Base-by-base conservation (phyloP, 64 coral and sea anemone species). In the Trachythela sp. region DNA sequence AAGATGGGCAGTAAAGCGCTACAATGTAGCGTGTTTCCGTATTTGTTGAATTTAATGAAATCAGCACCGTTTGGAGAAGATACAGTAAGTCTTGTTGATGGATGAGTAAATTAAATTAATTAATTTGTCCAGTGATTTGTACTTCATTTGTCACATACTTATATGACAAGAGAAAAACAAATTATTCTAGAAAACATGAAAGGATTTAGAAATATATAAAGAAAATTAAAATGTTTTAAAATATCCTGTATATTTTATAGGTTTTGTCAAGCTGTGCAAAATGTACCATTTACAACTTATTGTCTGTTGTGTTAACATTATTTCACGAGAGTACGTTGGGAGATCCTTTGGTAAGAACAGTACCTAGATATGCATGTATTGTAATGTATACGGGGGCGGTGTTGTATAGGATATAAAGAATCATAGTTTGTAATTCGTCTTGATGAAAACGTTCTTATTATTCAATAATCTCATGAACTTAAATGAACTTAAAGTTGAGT, bases 241-340 rank as follows among this genome's bases (percentile, higher is more conserved):
- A n/a, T n/a, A n/a, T n/a, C n/a, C 32, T 68, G 11, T 36, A 54
- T 30, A 30, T 70, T 89, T 83, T 93, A 31, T 37, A 95, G 93
- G 85, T 89, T 8, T 86, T 99, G 75, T 89, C 89, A 27, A 94
- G 54, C 60, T 93, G 84, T 13, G 87, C 88, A 59, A 99, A 90
- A 58, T 95, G 92, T 84, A 70, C 94, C 40, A 67, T 99, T 30
- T 99, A 99, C 89, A 88, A 89, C 26, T 40, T 99, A 40, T 64
- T 99, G 86, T 92, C 90, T 4, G 71, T 99, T 33, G 96, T 95
- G 1, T 64, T 99, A 48, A 89, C 91, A 32, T 86, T 99, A 22
- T 99, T 99, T 49, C 93, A 99, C 76, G 93, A 99, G 41, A 93
- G 92, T 48, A 99, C 93, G 17, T 64, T 99, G 20, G 96, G 96